Percentiles rank a stretch among this genome's conserved stretches.
phyloP scores from a whole-genome alignment of 2,113 vertebrate species.

The Rhinolophus ferrumequinum region DNA sequence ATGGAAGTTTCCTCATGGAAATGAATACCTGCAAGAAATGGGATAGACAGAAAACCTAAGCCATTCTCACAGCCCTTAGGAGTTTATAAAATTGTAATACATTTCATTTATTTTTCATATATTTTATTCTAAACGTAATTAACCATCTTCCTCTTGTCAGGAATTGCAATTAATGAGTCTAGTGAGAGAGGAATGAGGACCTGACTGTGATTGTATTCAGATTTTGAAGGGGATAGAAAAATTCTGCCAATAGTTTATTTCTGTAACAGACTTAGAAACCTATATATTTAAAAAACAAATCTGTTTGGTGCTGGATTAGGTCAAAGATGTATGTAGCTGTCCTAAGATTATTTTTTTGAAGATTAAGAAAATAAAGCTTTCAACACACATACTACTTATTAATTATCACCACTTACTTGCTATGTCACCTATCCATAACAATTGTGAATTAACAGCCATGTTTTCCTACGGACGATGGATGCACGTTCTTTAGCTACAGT shows the following conservation, averaged over 20 bases:
- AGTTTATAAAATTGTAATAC: not conserved
- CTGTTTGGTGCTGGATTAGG: not conserved
- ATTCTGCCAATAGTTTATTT: not conserved
- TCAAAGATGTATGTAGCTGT: not conserved
- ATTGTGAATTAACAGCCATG: not conserved
- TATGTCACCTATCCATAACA: not conserved
- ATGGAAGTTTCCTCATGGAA: not conserved
- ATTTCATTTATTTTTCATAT: not conserved
- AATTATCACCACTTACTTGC: not conserved
- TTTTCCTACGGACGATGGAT: not conserved
- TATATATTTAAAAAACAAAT: not conserved
- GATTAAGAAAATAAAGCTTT: constrained; percentile 22
- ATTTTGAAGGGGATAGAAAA: not conserved
- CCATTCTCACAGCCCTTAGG: not conserved
- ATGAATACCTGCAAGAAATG: too few relatives aligned
- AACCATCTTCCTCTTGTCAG: not conserved
- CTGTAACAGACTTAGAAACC: not conserved
- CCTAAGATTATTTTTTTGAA: not conserved
- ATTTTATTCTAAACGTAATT: not conserved
- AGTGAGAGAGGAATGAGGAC: not conserved
- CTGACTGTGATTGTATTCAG: not conserved
- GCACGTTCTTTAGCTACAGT: not conserved
- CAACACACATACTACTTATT: not conserved
- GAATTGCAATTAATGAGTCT: not conserved
- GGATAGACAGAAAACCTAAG: not conserved